These are phyloP conservation scores for Aradophagus sp. DNA, from an alignment of 1,140 invertebrate genomes.

Conservation along the genomic window DNA sequence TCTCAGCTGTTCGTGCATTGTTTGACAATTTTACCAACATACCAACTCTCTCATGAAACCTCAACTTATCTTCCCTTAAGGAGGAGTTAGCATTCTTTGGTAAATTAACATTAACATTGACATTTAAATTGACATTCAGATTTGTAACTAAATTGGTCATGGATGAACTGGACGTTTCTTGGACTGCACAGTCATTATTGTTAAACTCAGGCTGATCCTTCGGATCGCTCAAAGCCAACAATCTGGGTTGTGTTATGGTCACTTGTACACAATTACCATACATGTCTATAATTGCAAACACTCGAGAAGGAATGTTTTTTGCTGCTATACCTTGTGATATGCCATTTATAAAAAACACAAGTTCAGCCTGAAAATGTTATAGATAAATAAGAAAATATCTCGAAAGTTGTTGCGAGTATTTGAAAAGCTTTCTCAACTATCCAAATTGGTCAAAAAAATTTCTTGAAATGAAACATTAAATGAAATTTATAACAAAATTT, in stretches of 20 bases:
- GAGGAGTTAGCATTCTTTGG: slow-evolving; percentile 69
- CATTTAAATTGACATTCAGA: slow-evolving; percentile 73
- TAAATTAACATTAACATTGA: slow-evolving; percentile 73
- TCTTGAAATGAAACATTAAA: too few species aligned
- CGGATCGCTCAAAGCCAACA: slow-evolving; percentile 40
- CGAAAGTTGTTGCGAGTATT: too few species aligned
- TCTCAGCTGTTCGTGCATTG: slow-evolving; percentile 88
- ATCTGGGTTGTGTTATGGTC: slow-evolving; percentile 75
- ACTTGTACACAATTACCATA: slow-evolving; percentile 96
- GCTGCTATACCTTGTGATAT: slow-evolving; percentile 90
- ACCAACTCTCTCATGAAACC: slow-evolving; percentile 92
- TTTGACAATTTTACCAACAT: slow-evolving; percentile 90
- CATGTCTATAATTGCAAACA: slow-evolving; percentile 92
- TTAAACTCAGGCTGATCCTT: slow-evolving; percentile 68
- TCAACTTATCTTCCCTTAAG: slow-evolving; percentile 79
- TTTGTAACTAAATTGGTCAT: slow-evolving; percentile 71
- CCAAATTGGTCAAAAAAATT: too few species aligned
- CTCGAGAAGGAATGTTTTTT: slow-evolving; percentile 81
- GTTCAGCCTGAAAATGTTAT: slow-evolving; percentile 79
- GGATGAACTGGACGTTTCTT: slow-evolving; percentile 66
- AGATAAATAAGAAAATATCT: too few species aligned
- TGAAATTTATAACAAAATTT: too few species aligned
- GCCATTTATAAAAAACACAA: slow-evolving; percentile 93
- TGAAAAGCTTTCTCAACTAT: too few species aligned
- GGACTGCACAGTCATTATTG: slow-evolving; percentile 68